phyloP scores from a whole-genome alignment of 2,113 vertebrate genomes.

The Pongo abelii region DNA sequence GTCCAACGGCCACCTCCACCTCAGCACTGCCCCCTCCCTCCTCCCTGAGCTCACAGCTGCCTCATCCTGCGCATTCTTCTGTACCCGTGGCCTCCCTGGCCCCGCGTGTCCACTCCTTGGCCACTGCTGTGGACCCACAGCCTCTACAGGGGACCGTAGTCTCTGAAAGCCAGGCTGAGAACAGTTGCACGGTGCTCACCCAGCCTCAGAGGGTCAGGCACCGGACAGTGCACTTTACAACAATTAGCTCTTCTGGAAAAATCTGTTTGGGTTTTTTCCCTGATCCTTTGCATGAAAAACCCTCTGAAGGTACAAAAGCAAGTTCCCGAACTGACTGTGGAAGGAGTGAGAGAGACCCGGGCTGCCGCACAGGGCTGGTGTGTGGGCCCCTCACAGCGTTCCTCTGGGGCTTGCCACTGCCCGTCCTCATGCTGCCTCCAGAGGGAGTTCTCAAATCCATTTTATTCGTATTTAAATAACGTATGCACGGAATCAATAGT shows the following conservation, averaged over 20 bases:
- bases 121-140: not conserved
- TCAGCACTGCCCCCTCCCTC: fast-evolving
- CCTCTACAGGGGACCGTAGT: not conserved
- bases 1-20: fast-evolving
- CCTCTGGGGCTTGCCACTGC: not conserved
- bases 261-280: not conserved
- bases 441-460: no score
- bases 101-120: fast-evolving
- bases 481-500: fast-evolving
- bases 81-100: fast-evolving
- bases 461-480: not conserved
- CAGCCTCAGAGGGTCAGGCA: not conserved
- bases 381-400: not conserved
- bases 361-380: not conserved
- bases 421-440: fast-evolving
- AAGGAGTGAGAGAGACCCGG: not conserved
- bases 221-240: not conserved
- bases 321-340: fast-evolving
- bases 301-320: not conserved
- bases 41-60: not conserved
- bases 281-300: fast-evolving
- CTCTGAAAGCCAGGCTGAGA: fast-evolving
- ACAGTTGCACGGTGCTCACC: not conserved
- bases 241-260: not conserved
- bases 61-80: not conserved